Conservation (phyloP, 2,113 vertebrate genomes). For the Rhinopithecus roxellana region DNA sequence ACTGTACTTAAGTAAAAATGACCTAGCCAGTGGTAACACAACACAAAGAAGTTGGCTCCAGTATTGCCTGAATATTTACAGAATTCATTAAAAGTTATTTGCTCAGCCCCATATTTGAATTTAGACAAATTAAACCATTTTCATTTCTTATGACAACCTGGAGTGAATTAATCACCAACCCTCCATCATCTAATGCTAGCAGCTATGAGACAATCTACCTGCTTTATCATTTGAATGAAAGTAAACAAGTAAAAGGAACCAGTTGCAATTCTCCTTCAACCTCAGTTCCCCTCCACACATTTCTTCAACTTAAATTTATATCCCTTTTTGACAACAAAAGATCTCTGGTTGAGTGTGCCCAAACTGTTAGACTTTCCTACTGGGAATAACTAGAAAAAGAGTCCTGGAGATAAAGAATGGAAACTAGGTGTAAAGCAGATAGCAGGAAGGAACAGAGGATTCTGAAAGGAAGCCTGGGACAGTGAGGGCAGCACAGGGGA, state of each 20-base stretch:
- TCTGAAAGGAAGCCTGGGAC: background rate
- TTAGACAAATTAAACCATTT: background rate
- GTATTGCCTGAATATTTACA: background rate
- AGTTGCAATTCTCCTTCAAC: background rate
- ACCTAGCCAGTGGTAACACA: background rate
- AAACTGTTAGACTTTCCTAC: background rate
- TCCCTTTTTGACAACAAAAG: background rate
- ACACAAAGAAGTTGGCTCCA: background rate
- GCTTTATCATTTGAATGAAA: constrained; percentile 39
- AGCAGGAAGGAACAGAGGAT: background rate
- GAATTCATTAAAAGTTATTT: constrained; percentile 31
- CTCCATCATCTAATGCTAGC: background rate
- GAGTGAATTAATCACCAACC: constrained; percentile 34
- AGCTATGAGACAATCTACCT: constrained; percentile 4
- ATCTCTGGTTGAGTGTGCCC: background rate
- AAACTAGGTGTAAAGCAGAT: background rate
- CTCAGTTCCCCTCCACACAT: background rate
- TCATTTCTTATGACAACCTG: constrained; percentile 37
- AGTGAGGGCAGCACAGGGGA: background rate
- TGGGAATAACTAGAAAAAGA: background rate
- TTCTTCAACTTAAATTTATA: background rate
- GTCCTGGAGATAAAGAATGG: background rate
- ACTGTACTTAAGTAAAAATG: background rate
- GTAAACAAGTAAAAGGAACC: constrained; percentile 31
- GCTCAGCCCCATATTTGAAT: constrained; percentile 17